phyloP scores from a whole-genome alignment of 2,888 invertebrate genomes.

The Arenicola marina region DNA sequence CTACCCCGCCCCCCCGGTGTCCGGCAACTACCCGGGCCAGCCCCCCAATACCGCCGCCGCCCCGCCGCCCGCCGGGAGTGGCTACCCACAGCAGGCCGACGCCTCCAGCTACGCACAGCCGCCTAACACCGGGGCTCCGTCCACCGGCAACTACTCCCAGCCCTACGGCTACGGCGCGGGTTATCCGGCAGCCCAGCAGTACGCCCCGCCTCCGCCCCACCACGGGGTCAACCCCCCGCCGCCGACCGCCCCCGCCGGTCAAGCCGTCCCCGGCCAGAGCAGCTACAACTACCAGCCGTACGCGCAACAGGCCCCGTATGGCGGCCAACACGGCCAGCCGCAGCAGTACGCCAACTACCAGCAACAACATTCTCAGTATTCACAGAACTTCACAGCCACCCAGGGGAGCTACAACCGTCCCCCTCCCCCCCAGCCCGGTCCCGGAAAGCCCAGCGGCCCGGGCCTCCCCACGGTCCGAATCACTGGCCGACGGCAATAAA shows the following conservation, averaged over 20 bases:
- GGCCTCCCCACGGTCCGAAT: neutral
- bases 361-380: neutral
- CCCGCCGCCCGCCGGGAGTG: neutral
- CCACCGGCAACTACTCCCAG: too few species aligned
- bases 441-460: neutral
- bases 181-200: neutral
- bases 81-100: neutral
- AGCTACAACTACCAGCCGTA: neutral
- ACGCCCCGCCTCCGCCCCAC: neutral
- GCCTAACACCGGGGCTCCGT: too few species aligned
- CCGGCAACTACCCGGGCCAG: neutral
- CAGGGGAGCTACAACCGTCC: neutral
- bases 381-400: neutral
- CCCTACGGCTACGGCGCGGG: neutral
- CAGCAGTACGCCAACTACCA: slow-evolving; percentile 1
- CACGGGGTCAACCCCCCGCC: too few species aligned
- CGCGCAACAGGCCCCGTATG: neutral
- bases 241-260: neutral
- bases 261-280: neutral
- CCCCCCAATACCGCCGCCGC: neutral
- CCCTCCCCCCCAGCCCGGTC: neutral
- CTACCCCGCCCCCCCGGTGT: neutral
- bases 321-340: neutral
- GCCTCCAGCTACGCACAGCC: neutral
- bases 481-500: neutral